Percentiles rank a stretch among this genome's conserved stretches.
phyloP scores from a whole-genome alignment of 2,113 vertebrate genomes.

The Corythornis vintsioides region DNA sequence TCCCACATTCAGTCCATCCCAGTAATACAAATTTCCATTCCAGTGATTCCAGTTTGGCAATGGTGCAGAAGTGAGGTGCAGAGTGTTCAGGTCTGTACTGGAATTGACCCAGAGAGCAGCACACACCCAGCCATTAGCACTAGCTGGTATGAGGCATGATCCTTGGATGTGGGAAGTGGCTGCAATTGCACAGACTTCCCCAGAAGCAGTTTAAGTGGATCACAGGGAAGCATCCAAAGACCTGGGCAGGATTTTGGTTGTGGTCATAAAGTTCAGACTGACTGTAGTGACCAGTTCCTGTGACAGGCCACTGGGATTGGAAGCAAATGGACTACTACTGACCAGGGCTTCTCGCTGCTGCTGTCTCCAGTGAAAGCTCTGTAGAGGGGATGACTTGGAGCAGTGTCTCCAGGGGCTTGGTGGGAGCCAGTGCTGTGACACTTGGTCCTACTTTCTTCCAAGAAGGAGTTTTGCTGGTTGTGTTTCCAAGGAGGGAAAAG shows the following conservation, averaged over 20 bases:
- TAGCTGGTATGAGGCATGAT: rapidly evolving
- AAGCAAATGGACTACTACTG: not conserved
- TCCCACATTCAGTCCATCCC: not conserved
- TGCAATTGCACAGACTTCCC: not conserved
- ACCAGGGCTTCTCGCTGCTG: rapidly evolving
- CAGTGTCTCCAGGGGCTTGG: not conserved
- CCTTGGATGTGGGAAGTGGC: not conserved
- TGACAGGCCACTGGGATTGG: not conserved
- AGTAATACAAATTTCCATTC: not conserved
- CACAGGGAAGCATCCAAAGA: not conserved
- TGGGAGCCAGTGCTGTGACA: not conserved
- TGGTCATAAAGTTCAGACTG: not conserved
- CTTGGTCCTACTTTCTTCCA: not conserved
- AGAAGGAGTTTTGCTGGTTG: not conserved
- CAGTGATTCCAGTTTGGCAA: not conserved
- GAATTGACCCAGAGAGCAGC: not conserved
- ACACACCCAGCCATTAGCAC: not conserved
- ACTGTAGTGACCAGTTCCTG: not conserved
- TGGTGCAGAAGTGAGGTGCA: not conserved
- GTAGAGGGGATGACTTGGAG: not conserved
- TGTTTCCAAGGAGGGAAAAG: not conserved
- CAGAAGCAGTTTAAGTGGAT: not conserved
- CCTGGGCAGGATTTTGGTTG: not conserved
- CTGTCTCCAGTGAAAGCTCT: not conserved
- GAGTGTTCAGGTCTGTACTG: not conserved